phyloP scores from a whole-genome alignment of 2,113 vertebrate species.

The Trichechus manatus region DNA sequence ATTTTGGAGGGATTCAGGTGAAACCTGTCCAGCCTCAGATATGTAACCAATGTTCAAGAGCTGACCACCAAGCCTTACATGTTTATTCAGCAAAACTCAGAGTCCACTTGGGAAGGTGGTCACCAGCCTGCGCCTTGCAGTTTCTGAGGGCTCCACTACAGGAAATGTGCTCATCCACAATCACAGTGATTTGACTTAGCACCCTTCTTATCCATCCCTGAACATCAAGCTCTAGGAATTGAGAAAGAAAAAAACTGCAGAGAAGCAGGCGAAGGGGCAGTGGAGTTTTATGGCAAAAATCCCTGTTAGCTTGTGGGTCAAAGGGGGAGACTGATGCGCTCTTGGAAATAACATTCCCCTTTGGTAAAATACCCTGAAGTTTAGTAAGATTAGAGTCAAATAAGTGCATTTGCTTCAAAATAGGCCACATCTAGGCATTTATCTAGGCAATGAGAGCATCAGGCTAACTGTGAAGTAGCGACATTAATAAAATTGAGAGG shows the following conservation, averaged over 20 bases:
- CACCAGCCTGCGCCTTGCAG: not conserved
- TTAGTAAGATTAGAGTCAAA: not conserved
- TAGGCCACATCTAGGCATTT: not conserved
- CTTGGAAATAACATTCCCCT: not conserved
- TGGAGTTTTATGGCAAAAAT: not conserved
- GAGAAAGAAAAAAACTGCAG: not conserved
- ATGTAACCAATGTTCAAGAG: not conserved
- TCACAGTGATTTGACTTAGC: not conserved
- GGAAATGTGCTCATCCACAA: not conserved
- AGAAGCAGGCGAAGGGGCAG: not conserved
- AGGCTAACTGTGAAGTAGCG: not conserved
- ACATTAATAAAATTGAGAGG: not conserved
- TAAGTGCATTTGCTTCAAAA: not conserved
- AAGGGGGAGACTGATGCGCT: not conserved
- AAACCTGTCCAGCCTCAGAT: not conserved
- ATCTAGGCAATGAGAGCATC: not conserved
- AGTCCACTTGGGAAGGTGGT: rapidly evolving
- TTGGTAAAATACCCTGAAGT: not conserved
- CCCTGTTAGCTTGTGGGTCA: not conserved
- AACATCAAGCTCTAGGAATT: not conserved
- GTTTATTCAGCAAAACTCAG: not conserved
- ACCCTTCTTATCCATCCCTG: not conserved
- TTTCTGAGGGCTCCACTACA: not conserved
- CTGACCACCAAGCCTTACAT: not conserved
- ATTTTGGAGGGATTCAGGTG: not conserved